These are phyloP conservation scores for Hirtodrosophila duncani DNA, from an alignment of 2,888 invertebrate genomes.

Conservation along the genomic window DNA sequence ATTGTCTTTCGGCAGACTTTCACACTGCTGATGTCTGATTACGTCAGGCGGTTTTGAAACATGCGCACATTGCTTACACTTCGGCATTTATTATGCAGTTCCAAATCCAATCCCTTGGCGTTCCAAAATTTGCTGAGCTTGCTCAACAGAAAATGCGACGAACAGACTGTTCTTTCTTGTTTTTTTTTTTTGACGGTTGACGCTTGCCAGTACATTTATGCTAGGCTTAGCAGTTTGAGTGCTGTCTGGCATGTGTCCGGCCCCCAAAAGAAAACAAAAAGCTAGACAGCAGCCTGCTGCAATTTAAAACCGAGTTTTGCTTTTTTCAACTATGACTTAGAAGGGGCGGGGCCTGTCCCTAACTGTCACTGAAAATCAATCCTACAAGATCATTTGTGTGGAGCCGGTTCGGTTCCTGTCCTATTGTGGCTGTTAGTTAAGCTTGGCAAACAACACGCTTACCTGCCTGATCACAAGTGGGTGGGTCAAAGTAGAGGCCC, in stretches of 20 bases:
- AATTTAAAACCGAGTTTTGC: slow-evolving; percentile 40
- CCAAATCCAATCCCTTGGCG: no score
- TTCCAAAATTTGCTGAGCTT: slow-evolving; percentile 18
- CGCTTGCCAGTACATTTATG: slow-evolving; percentile 11
- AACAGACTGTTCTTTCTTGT: slow-evolving; percentile 12
- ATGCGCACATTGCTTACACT: slow-evolving; percentile 14
- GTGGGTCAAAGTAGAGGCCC: slow-evolving; percentile 76
- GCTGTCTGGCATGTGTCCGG: slow-evolving; percentile 44
- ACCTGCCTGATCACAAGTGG: slow-evolving; percentile 78
- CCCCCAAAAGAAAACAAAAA: slow-evolving; percentile 28
- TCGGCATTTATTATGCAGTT: no score
- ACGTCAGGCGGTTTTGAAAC: no score
- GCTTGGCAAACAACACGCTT: slow-evolving; percentile 78
- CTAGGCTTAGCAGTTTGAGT: background rate
- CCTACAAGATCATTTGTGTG: background rate
- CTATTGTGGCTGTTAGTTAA: slow-evolving; percentile 74
- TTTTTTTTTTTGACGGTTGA: slow-evolving; percentile 3
- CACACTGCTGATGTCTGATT: no score
- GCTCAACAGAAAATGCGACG: slow-evolving; percentile 10
- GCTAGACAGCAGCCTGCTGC: background rate
- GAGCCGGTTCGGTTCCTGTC: slow-evolving; percentile 12
- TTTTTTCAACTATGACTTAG: slow-evolving; percentile 21
- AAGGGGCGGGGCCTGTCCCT: slow-evolving; percentile 37
- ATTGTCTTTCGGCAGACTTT: no score
- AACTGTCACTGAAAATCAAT: slow-evolving; percentile 3